A percentile compares a stretch with the other conserved stretches of the same genome.
Conservation (phyloP, 2,113 vertebrate species). For the Hippolais icterina region DNA sequence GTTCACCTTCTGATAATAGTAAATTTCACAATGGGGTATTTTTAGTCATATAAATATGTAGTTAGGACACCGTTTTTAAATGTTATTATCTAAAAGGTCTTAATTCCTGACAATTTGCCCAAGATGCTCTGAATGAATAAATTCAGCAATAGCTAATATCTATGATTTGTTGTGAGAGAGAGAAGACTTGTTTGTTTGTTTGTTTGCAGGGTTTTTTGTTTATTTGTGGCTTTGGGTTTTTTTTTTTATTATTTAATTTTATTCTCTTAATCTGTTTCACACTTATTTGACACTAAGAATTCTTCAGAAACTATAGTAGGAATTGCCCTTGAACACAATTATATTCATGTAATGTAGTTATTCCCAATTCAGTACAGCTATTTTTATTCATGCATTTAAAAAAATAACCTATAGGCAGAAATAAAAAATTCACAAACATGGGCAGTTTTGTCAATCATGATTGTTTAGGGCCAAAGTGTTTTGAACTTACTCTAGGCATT, state of each 20-base stretch:
- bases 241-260: background rate
- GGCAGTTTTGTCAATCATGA: background rate
- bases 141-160: background rate
- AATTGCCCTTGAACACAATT: background rate
- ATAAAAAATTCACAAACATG: background rate
- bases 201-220: background rate
- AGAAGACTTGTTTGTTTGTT: fast-evolving
- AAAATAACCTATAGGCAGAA: background rate
- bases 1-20: background rate
- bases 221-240: background rate
- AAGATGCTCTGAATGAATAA: background rate
- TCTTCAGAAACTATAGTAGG: background rate
- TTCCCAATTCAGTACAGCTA: background rate
- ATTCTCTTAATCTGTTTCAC: background rate
- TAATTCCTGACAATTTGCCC: background rate
- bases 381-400: background rate
- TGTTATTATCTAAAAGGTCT: background rate
- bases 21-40: background rate
- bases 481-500: background rate
- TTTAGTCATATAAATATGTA: background rate
- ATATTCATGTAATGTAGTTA: background rate
- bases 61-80: background rate
- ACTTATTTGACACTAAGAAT: background rate
- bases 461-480: background rate
- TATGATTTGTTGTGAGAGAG: background rate